Percentiles rank a stretch among this genome's conserved stretches.
Evolutionary conservation across 2,888 invertebrate species (phyloP).

Genomic region (Dicycla oo): DNA sequence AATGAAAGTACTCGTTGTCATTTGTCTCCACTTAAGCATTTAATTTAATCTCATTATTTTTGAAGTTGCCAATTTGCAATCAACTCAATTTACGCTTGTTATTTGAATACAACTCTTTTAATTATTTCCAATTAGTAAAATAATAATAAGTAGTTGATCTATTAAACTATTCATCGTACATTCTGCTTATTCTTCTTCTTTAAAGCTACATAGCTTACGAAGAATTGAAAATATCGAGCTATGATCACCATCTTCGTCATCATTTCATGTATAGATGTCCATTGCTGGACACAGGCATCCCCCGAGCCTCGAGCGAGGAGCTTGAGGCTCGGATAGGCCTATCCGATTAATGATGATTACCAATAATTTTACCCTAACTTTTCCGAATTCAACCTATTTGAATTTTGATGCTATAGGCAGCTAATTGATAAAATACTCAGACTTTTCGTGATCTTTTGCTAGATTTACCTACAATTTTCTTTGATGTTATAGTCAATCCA

Average conservation of each 20-base stretch:
- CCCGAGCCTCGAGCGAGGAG: too few species aligned
- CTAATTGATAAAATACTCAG: too few species aligned
- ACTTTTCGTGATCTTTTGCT: too few species aligned
- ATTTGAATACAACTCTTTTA: slow-evolving; percentile 7
- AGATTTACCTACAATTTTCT: not conserved
- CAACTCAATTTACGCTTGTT: slow-evolving; percentile 22
- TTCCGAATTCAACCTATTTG: not conserved
- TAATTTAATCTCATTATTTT: slow-evolving; percentile 43
- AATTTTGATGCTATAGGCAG: not conserved
- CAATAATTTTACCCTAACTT: not conserved
- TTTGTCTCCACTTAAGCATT: slow-evolving; percentile 52
- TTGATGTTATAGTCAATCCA: not conserved
- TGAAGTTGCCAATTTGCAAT: slow-evolving; percentile 40
- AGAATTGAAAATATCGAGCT: not conserved
- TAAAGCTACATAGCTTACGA: not conserved
- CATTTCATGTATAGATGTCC: not conserved
- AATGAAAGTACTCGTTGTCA: slow-evolving; percentile 47
- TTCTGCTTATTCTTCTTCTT: not conserved
- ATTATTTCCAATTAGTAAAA: slow-evolving; percentile 15
- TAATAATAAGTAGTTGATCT: not conserved
- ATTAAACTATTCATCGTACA: not conserved
- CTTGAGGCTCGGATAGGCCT: too few species aligned
- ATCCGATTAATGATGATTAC: not conserved
- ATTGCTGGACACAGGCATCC: not conserved
- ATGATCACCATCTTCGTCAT: not conserved